A percentile compares a stretch with the other conserved stretches of the same genome.
These are phyloP conservation scores for Platanista minor DNA, from an alignment of 2,113 vertebrate genomes.

Conservation along the genomic window DNA sequence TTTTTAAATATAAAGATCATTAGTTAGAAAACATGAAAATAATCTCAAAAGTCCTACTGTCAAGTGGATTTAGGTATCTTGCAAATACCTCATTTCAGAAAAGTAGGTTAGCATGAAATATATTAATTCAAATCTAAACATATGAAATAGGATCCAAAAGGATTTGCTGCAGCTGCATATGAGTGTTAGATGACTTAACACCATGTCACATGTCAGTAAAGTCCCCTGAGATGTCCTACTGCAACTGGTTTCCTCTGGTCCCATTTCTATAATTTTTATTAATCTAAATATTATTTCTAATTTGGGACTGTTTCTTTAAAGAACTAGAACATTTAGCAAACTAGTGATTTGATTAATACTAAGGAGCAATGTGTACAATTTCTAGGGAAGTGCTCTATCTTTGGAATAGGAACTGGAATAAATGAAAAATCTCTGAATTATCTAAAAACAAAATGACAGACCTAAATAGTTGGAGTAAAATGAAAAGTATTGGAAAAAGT, in stretches of 20 bases:
- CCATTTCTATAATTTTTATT: not conserved
- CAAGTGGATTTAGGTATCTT: not conserved
- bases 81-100: not conserved
- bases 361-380: not conserved
- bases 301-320: not conserved
- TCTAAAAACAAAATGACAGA: slow-evolving; percentile 20
- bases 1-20: not conserved
- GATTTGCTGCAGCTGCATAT: not conserved
- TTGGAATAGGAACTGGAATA: not conserved
- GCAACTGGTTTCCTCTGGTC: not conserved
- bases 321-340: not conserved
- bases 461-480: not conserved
- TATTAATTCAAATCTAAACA: not conserved
- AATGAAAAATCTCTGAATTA: not conserved
- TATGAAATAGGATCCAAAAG: not conserved
- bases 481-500: not conserved
- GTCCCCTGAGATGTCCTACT: not conserved
- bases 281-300: not conserved
- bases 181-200: not conserved
- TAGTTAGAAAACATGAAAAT: not conserved
- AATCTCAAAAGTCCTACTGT: not conserved
- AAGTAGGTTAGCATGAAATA: not conserved
- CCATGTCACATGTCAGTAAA: not conserved
- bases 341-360: not conserved
- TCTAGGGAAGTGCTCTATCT: not conserved